phyloP scores from a whole-genome alignment of 2,113 vertebrate species.

The Microcebus lehilahytsara region DNA sequence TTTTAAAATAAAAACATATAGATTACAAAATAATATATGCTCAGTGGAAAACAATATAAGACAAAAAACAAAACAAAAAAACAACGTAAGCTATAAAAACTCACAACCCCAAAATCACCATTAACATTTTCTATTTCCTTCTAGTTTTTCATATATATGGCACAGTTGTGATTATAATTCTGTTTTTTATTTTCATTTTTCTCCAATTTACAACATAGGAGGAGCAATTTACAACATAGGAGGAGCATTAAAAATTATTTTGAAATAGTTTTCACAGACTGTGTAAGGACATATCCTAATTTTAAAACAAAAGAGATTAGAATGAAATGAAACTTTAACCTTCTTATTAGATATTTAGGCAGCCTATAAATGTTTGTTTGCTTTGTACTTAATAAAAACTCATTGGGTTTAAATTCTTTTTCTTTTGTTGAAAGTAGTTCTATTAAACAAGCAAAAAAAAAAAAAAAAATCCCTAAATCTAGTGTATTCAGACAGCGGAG shows the following conservation, averaged over 20 bases:
- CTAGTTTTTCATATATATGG: neutral
- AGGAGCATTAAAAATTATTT: slow-evolving; percentile 41
- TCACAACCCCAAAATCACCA: neutral
- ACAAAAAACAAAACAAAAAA: neutral
- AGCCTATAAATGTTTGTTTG: neutral
- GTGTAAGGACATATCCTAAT: neutral
- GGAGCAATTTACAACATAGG: too few species aligned
- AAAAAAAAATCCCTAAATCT: neutral
- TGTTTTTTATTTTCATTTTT: slow-evolving; percentile 6
- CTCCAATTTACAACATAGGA: neutral
- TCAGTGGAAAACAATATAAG: neutral
- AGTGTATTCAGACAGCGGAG: neutral
- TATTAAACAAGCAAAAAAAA: neutral
- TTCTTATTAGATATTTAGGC: neutral
- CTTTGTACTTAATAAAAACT: slow-evolving; percentile 19
- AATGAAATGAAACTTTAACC: neutral
- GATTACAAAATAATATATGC: slow-evolving; percentile 20
- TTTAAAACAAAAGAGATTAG: slow-evolving; percentile 34
- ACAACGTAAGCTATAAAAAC: slow-evolving; percentile 15
- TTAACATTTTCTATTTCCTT: slow-evolving; percentile 14
- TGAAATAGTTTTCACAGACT: neutral
- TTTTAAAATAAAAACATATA: neutral
- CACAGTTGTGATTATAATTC: neutral
- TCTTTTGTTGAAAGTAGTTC: neutral
- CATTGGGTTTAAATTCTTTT: neutral